phyloP scores from a whole-genome alignment of 2,113 vertebrate genomes.

The Oreotrochilus melanogaster region DNA sequence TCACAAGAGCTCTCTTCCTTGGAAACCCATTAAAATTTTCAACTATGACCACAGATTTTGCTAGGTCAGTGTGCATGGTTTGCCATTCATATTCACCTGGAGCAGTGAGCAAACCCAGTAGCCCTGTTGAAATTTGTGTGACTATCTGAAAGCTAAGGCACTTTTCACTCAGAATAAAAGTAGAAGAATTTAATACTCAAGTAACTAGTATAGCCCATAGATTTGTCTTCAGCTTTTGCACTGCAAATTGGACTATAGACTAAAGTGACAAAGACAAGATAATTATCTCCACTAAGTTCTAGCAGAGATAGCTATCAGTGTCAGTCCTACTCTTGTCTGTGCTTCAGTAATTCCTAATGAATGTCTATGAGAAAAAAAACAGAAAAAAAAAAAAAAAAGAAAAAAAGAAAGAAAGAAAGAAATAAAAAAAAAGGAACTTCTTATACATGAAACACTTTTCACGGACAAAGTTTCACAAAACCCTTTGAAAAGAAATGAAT shows the following conservation, averaged over 20 bases:
- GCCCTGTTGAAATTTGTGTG: background rate
- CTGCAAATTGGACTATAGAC: background rate
- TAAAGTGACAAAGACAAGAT: conserved; percentile 12
- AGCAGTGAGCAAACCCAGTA: background rate
- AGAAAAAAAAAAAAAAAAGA: background rate
- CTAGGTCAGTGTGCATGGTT: background rate
- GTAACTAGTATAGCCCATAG: background rate
- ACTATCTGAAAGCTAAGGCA: background rate
- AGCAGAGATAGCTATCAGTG: background rate
- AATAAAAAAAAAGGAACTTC: background rate
- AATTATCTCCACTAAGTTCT: conserved; percentile 56
- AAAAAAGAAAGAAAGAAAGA: background rate
- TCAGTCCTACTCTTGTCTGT: background rate
- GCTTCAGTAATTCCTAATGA: conserved; percentile 46
- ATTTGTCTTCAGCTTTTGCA: background rate
- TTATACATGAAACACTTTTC: background rate
- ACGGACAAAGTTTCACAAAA: background rate
- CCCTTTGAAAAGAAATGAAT: background rate
- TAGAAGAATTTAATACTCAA: background rate
- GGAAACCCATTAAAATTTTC: background rate
- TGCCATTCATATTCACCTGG: background rate
- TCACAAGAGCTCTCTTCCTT: background rate
- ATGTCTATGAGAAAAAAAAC: background rate
- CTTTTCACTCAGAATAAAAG: background rate
- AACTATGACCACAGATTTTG: background rate